Conservation (phyloP, 2,797 vertebrate genomes). For the Trematomus bernacchii region DNA sequence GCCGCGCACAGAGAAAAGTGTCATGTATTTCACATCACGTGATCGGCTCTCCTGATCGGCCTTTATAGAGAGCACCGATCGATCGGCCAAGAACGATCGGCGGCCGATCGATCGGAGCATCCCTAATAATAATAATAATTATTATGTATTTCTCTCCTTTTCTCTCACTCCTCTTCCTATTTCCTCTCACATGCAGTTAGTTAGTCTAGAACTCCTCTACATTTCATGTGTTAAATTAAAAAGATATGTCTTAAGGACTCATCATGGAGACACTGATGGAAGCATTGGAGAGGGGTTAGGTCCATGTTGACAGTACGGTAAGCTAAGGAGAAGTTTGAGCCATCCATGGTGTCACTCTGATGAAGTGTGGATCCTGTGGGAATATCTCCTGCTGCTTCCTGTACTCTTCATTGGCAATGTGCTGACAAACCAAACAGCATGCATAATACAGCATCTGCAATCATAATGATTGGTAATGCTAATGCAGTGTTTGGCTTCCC, state of each 20-base stretch:
- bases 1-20: too few species aligned
- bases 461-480: neutral
- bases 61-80: too few species aligned
- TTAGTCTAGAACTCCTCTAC: neutral
- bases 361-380: neutral
- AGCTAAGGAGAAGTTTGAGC: neutral
- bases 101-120: too few species aligned
- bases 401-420: neutral
- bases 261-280: neutral
- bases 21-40: too few species aligned
- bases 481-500: neutral
- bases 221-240: conserved; percentile 11
- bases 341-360: neutral
- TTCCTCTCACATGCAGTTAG: too few species aligned
- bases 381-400: neutral
- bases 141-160: too few species aligned
- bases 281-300: neutral
- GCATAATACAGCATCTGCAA: neutral
- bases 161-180: too few species aligned
- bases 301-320: neutral
- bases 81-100: too few species aligned
- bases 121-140: too few species aligned
- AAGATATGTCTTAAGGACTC: neutral
- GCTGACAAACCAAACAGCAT: neutral
- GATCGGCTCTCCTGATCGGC: too few species aligned